Base-by-base conservation (phyloP, 2,888 invertebrate species). In the Uloborus plumipes region DNA sequence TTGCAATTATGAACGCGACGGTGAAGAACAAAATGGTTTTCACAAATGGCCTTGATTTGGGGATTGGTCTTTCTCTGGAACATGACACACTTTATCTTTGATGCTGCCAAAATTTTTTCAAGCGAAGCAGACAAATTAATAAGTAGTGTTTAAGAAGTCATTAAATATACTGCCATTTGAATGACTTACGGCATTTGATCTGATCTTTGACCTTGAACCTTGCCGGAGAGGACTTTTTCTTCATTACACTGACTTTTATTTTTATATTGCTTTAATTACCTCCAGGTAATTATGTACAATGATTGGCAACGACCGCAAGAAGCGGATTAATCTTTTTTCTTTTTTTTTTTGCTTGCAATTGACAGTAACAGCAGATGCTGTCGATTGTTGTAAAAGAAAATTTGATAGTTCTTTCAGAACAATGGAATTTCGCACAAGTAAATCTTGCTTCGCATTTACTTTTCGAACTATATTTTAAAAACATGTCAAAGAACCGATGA, bases 61-160 rank as follows among this genome's bases (percentile, higher is more conserved):
- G 31, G 76, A 53, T 64, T 49, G 71, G 64, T 71, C 58, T 64
- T 31, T 64, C 64, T 66, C 51, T 55, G 55, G 49, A 39, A 71
- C 74, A 31, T 71, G 77, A 78, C 77, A 78, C 65, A 78, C 62
- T 77, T 78, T 65, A 71, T 59, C 59, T 20, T 47, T 59, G 50
- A 62, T 67, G 18, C 58, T 22, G 50, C n/a, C 50, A 58, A 31
- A 14, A 18, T 22, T 69, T 76, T 69, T 22, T 50, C 58, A 47
- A 55, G 18, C 31, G 31, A 26, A 31, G 49, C 64, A 47, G 65
- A 64, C 22, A 70, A 77, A 70, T 78, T 78, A 78, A 78, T 78
- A 65, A 26, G 55, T 65, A 26, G 55, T 62, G 69, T 71, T 70
- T 77, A 77, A 77, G 69, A 70, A 61, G 69, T 77, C 77, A 70